phyloP scores from a whole-genome alignment of 2,113 vertebrate genomes.

The Ornithorhynchus anatinus region DNA sequence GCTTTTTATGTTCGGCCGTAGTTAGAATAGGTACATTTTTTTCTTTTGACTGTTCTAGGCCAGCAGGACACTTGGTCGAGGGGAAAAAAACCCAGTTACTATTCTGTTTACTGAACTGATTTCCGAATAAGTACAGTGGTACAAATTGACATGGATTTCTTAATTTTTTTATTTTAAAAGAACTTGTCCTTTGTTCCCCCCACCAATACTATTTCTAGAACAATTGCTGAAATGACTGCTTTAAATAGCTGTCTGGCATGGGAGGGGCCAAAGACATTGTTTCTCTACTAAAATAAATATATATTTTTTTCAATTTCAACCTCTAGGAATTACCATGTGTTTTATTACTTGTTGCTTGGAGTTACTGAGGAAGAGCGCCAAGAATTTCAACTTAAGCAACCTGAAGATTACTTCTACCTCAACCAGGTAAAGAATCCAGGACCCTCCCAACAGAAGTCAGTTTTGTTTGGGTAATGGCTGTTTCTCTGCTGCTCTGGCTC shows the following conservation, averaged over 20 bases:
- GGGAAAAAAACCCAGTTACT: not conserved
- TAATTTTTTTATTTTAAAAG: no score
- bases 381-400: slow-evolving; percentile 92
- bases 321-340: slow-evolving; percentile 95
- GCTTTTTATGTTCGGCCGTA: not conserved
- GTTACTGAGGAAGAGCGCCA: slow-evolving; percentile 86
- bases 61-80: not conserved
- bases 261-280: not conserved
- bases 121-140: not conserved
- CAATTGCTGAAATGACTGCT: not conserved
- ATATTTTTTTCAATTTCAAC: not conserved
- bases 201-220: not conserved
- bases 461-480: not conserved
- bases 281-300: not conserved
- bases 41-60: not conserved
- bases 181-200: not conserved
- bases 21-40: not conserved
- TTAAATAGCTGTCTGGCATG: not conserved
- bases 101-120: not conserved
- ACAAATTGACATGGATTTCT: not conserved
- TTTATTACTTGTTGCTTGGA: slow-evolving; percentile 95
- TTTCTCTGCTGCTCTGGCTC: not conserved
- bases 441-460: not conserved
- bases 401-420: slow-evolving; percentile 98
- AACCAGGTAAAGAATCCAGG: slow-evolving; percentile 82